These are phyloP conservation scores for Harpagifer antarcticus DNA, from an alignment of 2,797 vertebrate genomes.

Conservation along the genomic window DNA sequence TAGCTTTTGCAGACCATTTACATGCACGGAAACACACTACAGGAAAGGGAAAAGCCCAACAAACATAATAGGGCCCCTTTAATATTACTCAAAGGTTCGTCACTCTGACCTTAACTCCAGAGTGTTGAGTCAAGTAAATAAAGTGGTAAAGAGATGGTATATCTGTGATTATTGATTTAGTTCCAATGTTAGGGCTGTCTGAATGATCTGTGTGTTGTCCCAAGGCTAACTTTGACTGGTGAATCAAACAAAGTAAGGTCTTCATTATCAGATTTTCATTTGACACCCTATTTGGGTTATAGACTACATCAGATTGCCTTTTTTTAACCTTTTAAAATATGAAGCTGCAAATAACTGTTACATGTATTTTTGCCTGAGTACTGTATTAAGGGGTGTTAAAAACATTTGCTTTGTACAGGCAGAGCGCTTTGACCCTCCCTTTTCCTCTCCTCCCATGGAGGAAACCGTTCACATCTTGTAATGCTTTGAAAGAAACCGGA, in stretches of 20 bases:
- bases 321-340: neutral
- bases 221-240: neutral
- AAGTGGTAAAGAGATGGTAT: neutral
- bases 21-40: too few relatives aligned
- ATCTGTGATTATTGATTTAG: neutral
- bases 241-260: slow-evolving; percentile 6
- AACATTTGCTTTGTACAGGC: slow-evolving; percentile 12
- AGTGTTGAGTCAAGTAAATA: slow-evolving; percentile 1
- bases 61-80: too few relatives aligned
- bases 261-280: slow-evolving; percentile 12
- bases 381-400: slow-evolving; percentile 6
- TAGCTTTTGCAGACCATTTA: too few relatives aligned
- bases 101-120: neutral
- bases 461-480: slow-evolving; percentile 43
- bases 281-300: slow-evolving; percentile 13
- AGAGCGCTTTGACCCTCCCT: slow-evolving; percentile 20
- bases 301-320: neutral
- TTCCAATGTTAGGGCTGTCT: neutral
- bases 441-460: slow-evolving; percentile 31
- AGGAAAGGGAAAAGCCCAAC: too few relatives aligned
- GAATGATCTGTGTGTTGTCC: neutral
- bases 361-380: neutral
- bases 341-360: neutral
- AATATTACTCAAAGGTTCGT: too few relatives aligned
- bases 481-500: slow-evolving; percentile 46